phyloP scores from a whole-genome alignment of 2,797 vertebrate species.

The Adelosebastes latens region DNA sequence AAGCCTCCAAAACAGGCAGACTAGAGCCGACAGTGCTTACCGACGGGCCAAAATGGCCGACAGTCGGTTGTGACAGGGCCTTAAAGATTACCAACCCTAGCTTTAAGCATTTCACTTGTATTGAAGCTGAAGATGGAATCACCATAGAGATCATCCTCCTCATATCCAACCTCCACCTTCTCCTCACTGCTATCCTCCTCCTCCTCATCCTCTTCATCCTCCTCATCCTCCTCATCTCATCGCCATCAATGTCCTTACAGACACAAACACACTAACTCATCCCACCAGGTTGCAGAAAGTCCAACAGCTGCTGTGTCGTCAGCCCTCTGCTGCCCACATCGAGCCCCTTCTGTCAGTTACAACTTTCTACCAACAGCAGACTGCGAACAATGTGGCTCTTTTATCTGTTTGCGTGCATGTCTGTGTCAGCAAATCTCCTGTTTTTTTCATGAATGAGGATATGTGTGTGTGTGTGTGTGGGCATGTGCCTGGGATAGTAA shows the following conservation, averaged over 20 bases:
- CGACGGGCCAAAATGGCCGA: too few species aligned
- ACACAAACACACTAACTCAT: constrained; percentile 32
- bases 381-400: constrained; percentile 59
- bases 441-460: constrained; percentile 52
- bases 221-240: constrained; percentile 2
- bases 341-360: constrained; percentile 57
- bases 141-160: not conserved
- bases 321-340: constrained; percentile 56
- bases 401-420: constrained; percentile 40
- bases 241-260: constrained; percentile 14
- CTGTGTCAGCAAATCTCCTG: constrained; percentile 47
- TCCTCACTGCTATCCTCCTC: constrained; percentile 13
- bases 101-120: not conserved
- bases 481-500: constrained; percentile 25
- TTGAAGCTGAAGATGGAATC: constrained; percentile 7
- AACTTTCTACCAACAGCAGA: constrained; percentile 59
- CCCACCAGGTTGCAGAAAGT: constrained; percentile 62
- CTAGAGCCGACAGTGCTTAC: too few species aligned
- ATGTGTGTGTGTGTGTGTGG: not conserved
- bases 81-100: not conserved
- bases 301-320: constrained; percentile 54
- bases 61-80: too few species aligned
- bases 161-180: constrained; percentile 6
- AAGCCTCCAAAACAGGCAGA: too few species aligned
- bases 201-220: constrained; percentile 20